Evolutionary conservation across 2,888 invertebrate genomes (phyloP).

Genomic region (Ennomos quercinarius): DNA sequence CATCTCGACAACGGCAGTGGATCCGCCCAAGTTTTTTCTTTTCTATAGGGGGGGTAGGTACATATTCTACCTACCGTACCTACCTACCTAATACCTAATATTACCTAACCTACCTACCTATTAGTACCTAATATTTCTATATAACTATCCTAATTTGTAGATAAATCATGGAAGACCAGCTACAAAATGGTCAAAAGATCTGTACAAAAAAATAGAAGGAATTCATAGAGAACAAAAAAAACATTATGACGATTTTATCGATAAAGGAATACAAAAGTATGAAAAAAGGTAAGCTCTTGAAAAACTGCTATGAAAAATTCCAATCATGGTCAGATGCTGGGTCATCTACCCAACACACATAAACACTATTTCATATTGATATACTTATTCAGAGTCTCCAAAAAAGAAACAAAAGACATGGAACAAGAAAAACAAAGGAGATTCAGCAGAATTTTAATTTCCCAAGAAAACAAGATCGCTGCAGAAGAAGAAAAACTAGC

Average conservation of each 20-base stretch:
- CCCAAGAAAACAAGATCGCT: constrained; percentile 24
- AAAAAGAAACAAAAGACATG: constrained; percentile 15
- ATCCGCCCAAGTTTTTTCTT: too few relatives aligned
- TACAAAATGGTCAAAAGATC: constrained; percentile 35
- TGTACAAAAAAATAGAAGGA: constrained; percentile 49
- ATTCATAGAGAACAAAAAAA: constrained; percentile 47
- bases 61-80: too few relatives aligned
- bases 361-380: neutral
- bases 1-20: too few relatives aligned
- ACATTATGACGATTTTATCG: constrained; percentile 53
- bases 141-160: constrained; percentile 40
- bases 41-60: too few relatives aligned
- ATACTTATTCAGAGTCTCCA: constrained; percentile 22
- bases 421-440: constrained; percentile 25
- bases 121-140: neutral
- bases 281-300: constrained; percentile 43
- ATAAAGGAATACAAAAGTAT: constrained; percentile 45
- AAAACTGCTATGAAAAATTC: too few relatives aligned
- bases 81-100: too few relatives aligned
- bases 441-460: constrained; percentile 8
- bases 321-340: too few relatives aligned
- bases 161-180: constrained; percentile 45
- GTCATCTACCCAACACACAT: too few relatives aligned
- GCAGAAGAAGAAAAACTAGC: constrained; percentile 15
- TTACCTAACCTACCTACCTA: neutral